Evolutionary conservation across 2,797 vertebrate species (phyloP).

Genomic region (Gymnothorax javanicus): DNA sequence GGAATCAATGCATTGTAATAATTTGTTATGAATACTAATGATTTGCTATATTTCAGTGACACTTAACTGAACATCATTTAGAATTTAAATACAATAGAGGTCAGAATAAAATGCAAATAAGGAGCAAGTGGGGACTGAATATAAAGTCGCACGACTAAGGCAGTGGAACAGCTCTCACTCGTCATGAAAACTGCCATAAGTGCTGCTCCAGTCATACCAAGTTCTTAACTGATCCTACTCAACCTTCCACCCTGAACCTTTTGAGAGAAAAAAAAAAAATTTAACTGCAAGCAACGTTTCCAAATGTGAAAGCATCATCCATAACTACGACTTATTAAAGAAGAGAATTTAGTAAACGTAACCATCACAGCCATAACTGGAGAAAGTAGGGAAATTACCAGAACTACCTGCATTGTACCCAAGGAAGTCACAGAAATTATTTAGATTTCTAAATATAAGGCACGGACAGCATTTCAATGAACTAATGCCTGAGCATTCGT

Average conservation of each 20-base stretch:
- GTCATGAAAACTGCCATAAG: not conserved
- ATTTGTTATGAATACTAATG: not conserved
- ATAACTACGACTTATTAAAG: not conserved
- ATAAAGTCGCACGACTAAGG: no score
- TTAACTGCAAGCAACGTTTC: not conserved
- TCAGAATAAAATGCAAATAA: not conserved
- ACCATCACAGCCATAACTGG: not conserved
- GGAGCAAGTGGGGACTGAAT: not conserved
- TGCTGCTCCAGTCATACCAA: not conserved
- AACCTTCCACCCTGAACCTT: not conserved
- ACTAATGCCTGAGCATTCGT: not conserved
- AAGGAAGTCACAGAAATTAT: not conserved
- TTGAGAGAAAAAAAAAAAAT: not conserved
- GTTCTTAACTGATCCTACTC: not conserved
- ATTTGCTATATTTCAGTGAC: not conserved
- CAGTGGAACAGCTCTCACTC: no score
- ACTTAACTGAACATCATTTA: not conserved
- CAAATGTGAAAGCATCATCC: not conserved
- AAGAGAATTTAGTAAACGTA: not conserved
- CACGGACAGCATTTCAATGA: no score
- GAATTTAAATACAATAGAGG: not conserved
- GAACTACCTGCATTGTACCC: not conserved
- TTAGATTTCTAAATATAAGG: not conserved
- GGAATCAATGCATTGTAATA: not conserved
- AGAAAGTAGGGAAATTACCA: not conserved